Evolutionary conservation across 2,797 vertebrate species (phyloP), one percentile per base, ranked within the genome.

Genomic region (Alosa sapidissima): DNA sequence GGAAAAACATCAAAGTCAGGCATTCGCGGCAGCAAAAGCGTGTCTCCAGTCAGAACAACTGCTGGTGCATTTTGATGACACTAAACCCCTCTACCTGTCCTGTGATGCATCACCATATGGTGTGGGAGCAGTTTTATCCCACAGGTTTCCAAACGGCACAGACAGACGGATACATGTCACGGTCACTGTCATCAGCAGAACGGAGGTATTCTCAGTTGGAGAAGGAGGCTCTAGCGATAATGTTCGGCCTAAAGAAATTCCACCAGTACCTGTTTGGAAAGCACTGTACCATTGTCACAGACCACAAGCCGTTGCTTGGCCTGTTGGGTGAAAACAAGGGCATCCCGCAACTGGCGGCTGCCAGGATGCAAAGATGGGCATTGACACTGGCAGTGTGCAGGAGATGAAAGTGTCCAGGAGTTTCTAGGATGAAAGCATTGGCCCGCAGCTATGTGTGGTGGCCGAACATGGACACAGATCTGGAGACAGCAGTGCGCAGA

Each of bases 81-180:
- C 87, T 1, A 87, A 88, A 45, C 36, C 85, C 24, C 24, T 89
- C 2, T 54, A 89, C 41, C 62, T 88, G 49, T 86, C 85, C 6
- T 81, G 16, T 14, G 36, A 86, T 2, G 51, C 88, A 10, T 82
- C 82, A 9, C 55, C 55, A 1, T 83, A 83, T 62, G 82, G 82
- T 9, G 82, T 83, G 6, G 55, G 54, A 8, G 82, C 36, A 9
- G 55, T 83, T 16, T 62, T 62, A 10, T 83, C 82, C 19, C 54
- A 83, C 47, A 16, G 33, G 21, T 36, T 83, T 19, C 54, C 33
- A 16, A 24, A 83, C 45, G 82, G 82, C 36, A 24, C 7, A 2
- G 82, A 83, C 7, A 54, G 65, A 49, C 83, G 52, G 65, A 28
- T 49, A 81, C 55, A 68, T 65, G n/a, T 86, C 84, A 68, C 3